Evolutionary conservation across 2,888 invertebrate species (phyloP).

Genomic region (Meiosimyza platycephala): DNA sequence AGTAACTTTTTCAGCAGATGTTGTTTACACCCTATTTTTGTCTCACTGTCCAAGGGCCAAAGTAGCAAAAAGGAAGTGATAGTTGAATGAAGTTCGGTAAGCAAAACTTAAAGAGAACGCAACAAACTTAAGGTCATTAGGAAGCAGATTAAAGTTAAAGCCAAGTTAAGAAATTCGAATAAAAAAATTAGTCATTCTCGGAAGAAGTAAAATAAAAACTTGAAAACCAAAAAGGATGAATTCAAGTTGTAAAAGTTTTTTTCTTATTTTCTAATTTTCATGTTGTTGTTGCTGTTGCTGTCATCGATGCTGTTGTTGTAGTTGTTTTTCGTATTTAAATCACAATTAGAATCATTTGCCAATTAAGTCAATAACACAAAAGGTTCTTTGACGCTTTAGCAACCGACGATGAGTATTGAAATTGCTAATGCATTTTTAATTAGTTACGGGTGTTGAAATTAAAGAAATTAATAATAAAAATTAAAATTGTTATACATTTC

Average conservation of each 20-base stretch:
- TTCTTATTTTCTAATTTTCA: not conserved
- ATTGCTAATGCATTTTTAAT: slow-evolving; percentile 1
- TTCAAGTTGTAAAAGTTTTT: not conserved
- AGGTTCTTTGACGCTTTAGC: not conserved
- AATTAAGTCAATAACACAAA: too few relatives aligned
- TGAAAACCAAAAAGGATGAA: not conserved
- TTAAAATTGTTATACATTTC: too few relatives aligned
- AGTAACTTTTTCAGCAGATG: too few relatives aligned
- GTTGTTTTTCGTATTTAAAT: not conserved
- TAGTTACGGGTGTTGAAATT: not conserved
- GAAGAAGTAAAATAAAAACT: not conserved
- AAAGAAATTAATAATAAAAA: too few relatives aligned
- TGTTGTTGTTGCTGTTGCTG: not conserved
- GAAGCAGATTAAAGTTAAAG: slow-evolving; percentile 19
- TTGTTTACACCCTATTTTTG: too few relatives aligned
- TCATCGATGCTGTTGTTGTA: not conserved
- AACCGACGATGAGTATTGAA: not conserved
- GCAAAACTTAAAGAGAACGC: not conserved
- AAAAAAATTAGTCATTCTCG: not conserved
- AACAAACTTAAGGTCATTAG: slow-evolving; percentile 18
- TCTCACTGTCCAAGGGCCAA: too few relatives aligned
- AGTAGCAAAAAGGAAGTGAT: too few relatives aligned
- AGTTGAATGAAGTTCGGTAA: not conserved
- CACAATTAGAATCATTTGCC: not conserved
- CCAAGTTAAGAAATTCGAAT: slow-evolving; percentile 1